Evolutionary conservation across 2,888 invertebrate species (phyloP).

Genomic region (Saturnia japonica): DNA sequence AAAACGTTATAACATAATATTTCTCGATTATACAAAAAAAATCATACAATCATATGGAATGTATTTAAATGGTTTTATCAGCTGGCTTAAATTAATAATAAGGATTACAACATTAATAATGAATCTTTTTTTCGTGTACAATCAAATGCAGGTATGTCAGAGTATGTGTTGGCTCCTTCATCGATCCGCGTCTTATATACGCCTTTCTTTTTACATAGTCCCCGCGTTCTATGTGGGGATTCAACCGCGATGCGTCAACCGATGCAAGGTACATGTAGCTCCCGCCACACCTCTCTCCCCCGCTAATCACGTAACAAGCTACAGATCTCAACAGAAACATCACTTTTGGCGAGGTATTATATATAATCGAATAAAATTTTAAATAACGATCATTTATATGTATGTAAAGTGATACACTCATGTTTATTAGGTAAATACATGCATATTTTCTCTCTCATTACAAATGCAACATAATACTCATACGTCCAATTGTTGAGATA

Average conservation of each 20-base stretch:
- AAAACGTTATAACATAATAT: not conserved
- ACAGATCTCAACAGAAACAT: conserved; percentile 41
- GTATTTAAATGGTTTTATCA: not conserved
- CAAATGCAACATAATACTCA: not conserved
- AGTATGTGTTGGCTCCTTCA: conserved; percentile 68
- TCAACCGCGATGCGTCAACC: conserved; percentile 79
- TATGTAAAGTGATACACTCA: conserved; percentile 26
- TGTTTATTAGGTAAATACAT: conserved; percentile 30
- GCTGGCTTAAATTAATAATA: not conserved
- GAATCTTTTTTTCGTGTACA: not conserved
- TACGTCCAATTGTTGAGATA: not conserved
- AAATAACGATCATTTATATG: conserved; percentile 56
- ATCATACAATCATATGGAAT: not conserved
- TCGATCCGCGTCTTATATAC: conserved; percentile 77
- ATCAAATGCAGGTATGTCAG: conserved; percentile 29
- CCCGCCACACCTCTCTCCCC: conserved; percentile 44
- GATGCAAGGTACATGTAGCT: conserved; percentile 71
- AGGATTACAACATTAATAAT: not conserved
- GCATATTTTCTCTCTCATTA: not conserved
- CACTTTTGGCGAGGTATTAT: conserved; percentile 31
- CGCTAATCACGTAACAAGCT: conserved; percentile 37
- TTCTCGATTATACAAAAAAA: not conserved
- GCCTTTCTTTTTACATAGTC: conserved; percentile 73
- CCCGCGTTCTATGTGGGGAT: conserved; percentile 75
- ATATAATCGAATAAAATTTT: conserved; percentile 49